Evolutionary conservation across 2,888 invertebrate species (phyloP), one percentile per base, ranked within the genome.

Genomic region (Thyatira batis): DNA sequence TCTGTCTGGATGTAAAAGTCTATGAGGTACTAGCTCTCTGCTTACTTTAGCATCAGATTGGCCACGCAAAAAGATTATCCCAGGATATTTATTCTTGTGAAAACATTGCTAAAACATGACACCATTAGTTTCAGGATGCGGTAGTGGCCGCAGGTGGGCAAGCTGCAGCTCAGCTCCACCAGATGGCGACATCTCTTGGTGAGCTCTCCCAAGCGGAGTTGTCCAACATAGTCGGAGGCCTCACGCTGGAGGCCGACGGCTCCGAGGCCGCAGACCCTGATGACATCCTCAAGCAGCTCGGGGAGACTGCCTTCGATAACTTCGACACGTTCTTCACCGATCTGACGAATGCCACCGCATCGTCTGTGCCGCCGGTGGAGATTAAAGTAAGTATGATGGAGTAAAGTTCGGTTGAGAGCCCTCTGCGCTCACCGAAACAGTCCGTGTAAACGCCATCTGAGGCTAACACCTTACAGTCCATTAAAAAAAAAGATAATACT

Each of bases 271-370:
- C 84, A 51, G 96, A 96, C 77, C 95, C 95, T 50, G 96, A 96
- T 65, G 96, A 97, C 70, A 94, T 97, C 58, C 94, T 97, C 74
- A 96, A 96, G 70, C 96, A 96, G 81, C 90, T 97, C 45, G 95
- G 95, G 30, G 97, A 97, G 73, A 95, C 96, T 52, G 95, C 96
- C 57, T 97, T 97, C 76, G 97, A 97, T 64, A 93, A 94, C 83
- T 94, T 98, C 69, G 97, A 98, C 77, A 96, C 95, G 67, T 94
- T 96, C 77, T 94, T 96, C 71, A 95, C 95, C 57, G 96, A 96
- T 82, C 92, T 96, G 73, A 95, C 95, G 49, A 93, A 93, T 63
- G 93, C 94, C 30, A 90, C 89, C 50, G 97, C 97, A 68, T 95
- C 96, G 61, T 71, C 76, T 49, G 88, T 80, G 53, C 91, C 90